Percentiles rank a stretch among this genome's conserved stretches.
Conservation (phyloP, 2,113 vertebrate genomes). For the Hemichromis elongatus region DNA sequence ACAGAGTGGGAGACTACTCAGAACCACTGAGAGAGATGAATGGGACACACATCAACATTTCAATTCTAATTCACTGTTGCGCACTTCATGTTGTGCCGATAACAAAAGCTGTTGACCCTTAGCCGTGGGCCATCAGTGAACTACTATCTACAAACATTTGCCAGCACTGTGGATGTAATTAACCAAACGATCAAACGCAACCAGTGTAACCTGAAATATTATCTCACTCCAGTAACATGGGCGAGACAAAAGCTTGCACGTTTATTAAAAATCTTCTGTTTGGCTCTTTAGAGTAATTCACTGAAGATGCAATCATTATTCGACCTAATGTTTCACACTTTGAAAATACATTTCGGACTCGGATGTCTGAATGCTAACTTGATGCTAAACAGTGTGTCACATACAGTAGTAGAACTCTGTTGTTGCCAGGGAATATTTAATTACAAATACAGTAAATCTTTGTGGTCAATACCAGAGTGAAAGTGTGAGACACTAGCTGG, state of each 20-base stretch:
- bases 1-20: neutral
- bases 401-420: neutral
- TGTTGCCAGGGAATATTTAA: neutral
- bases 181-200: neutral
- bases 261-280: neutral
- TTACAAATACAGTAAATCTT: neutral
- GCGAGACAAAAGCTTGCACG: neutral
- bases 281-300: neutral
- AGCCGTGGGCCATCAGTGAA: neutral
- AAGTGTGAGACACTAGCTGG: neutral
- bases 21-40: neutral
- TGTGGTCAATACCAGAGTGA: neutral
- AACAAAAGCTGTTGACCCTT: neutral
- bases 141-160: neutral
- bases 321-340: neutral
- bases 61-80: neutral
- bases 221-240: neutral
- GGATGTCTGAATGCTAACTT: rapidly evolving
- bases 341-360: neutral
- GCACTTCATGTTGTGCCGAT: neutral
- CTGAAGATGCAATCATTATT: neutral
- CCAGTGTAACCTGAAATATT: neutral
- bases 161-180: neutral
- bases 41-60: neutral
- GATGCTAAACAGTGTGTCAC: neutral